A percentile compares a stretch with the other conserved stretches of the same genome.
Conservation (phyloP, 2,113 vertebrate genomes). For the Saguinus imperator region DNA sequence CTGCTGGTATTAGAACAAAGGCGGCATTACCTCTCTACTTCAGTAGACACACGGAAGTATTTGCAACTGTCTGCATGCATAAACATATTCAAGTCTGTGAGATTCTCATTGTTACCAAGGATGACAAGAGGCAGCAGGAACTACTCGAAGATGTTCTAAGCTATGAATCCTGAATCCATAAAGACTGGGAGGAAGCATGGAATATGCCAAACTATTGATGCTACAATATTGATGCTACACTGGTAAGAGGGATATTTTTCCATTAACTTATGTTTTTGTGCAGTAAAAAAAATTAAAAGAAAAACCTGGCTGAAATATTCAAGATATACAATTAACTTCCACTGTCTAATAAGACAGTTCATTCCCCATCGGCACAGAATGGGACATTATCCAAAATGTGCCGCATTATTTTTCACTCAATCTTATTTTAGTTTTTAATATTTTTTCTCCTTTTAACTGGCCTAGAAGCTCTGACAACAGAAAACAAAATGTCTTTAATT, state of each 20-base stretch:
- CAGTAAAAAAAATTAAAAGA: conserved; percentile 30
- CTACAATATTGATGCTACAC: neutral
- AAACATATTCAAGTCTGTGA: neutral
- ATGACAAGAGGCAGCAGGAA: neutral
- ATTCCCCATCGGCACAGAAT: neutral
- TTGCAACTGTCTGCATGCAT: neutral
- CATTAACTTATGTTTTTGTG: neutral
- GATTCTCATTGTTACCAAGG: neutral
- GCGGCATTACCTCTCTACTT: neutral
- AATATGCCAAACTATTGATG: neutral
- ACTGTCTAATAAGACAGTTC: neutral
- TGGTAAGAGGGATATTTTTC: neutral
- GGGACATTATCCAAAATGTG: neutral
- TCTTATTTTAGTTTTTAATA: neutral
- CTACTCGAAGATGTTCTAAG: neutral
- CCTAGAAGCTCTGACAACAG: neutral
- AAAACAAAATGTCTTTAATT: neutral
- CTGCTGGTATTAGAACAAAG: neutral
- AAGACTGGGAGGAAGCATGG: neutral
- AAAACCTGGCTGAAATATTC: neutral
- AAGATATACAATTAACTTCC: neutral
- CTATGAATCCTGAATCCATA: neutral
- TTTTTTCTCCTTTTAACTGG: conserved; percentile 23
- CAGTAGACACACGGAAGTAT: neutral
- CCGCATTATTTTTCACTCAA: neutral